Conservation (phyloP, 2,113 vertebrate species). For the Menura novaehollandiae region DNA sequence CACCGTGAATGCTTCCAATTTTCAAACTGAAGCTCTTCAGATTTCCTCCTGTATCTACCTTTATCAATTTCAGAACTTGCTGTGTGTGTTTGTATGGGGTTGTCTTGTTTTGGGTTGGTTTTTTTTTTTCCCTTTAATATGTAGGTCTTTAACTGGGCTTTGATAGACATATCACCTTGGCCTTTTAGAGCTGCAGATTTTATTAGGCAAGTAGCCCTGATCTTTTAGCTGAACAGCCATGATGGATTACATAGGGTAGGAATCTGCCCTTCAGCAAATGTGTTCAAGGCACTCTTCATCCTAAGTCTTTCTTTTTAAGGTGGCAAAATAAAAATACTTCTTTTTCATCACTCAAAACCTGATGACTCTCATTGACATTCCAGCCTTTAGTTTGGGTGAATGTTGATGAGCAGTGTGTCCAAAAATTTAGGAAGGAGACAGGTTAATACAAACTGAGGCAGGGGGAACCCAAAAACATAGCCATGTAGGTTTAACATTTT, state of each 20-base stretch:
- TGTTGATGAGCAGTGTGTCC: background rate
- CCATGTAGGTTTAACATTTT: background rate
- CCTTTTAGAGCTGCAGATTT: background rate
- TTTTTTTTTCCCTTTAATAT: background rate
- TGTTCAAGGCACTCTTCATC: background rate
- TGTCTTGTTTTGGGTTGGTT: background rate
- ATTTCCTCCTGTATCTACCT: background rate
- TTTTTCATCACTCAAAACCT: background rate
- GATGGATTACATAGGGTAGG: background rate
- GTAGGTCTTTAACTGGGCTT: background rate
- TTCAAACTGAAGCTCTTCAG: background rate
- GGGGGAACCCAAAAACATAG: background rate
- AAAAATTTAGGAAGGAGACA: background rate
- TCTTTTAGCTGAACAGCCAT: background rate
- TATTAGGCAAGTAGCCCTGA: background rate
- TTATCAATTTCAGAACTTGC: background rate
- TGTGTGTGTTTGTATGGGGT: accelerated
- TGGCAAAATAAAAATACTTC: background rate
- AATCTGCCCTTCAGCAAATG: background rate
- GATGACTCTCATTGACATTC: accelerated
- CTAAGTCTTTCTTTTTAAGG: background rate
- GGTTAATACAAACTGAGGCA: accelerated
- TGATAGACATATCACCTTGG: background rate
- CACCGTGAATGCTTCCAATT: background rate
- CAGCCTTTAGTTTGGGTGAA: background rate